These are phyloP conservation scores for Cephus nigrinus DNA, from an alignment of 2,888 invertebrate species.

Conservation along the genomic window DNA sequence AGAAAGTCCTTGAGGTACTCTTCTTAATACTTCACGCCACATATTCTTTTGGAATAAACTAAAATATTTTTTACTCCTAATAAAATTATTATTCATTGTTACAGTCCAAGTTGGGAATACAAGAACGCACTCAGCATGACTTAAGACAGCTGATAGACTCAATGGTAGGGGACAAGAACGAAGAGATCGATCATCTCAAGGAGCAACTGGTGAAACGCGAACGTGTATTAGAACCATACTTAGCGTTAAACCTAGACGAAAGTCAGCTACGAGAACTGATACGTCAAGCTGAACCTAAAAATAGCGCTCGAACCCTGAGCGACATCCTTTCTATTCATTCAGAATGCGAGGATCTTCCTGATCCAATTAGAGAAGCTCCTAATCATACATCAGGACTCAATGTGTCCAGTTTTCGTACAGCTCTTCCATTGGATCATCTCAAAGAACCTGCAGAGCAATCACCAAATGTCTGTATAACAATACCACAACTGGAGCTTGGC, in stretches of 20 bases:
- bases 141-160: slow-evolving; percentile 72
- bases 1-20: slow-evolving; percentile 55
- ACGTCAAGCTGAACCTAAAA: slow-evolving; percentile 67
- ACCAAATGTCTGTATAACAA: slow-evolving; percentile 32
- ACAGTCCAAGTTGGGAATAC: slow-evolving; percentile 49
- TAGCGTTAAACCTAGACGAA: slow-evolving; percentile 73
- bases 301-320: slow-evolving; percentile 77
- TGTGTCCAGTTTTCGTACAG: slow-evolving; percentile 46
- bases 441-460: slow-evolving; percentile 36
- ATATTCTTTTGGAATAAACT: slow-evolving; percentile 3
- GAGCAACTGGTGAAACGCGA: slow-evolving; percentile 71
- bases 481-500: slow-evolving; percentile 54
- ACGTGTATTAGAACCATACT: slow-evolving; percentile 67
- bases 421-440: slow-evolving; percentile 9
- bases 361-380: slow-evolving; percentile 48
- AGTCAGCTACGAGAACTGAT: slow-evolving; percentile 67
- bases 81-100: slow-evolving; percentile 10
- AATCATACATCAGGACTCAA: slow-evolving; percentile 45
- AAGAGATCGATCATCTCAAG: slow-evolving; percentile 74
- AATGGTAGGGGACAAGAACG: slow-evolving; percentile 77
- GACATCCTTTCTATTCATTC: slow-evolving; percentile 78
- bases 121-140: slow-evolving; percentile 62
- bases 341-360: slow-evolving; percentile 74
- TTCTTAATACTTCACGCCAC: not conserved
- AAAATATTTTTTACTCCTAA: not conserved